A percentile compares a stretch with the other conserved stretches of the same genome.
Evolutionary conservation across 2,888 invertebrate species (phyloP).

Genomic region (Branchellion lobata): DNA sequence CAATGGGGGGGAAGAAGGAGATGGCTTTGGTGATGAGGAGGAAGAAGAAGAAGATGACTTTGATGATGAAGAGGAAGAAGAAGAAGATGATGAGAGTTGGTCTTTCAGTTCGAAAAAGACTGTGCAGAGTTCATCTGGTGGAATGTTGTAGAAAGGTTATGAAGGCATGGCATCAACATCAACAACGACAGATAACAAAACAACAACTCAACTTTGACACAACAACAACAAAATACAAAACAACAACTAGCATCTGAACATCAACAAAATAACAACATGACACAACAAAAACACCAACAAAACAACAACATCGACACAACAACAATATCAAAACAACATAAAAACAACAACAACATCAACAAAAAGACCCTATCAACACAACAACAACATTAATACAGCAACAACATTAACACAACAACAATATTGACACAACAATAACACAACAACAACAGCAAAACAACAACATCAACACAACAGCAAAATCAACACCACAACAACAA

Average conservation of each 20-base stretch:
- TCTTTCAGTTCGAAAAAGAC: not conserved
- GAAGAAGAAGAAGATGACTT: not conserved
- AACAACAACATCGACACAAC: not conserved
- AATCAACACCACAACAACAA: too few relatives aligned
- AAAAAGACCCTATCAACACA: not conserved
- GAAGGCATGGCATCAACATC: not conserved
- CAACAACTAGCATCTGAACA: too few relatives aligned
- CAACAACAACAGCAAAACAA: not conserved
- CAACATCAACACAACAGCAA: too few relatives aligned
- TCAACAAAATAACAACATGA: too few relatives aligned
- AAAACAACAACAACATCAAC: not conserved
- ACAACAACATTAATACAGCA: not conserved
- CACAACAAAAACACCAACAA: not conserved
- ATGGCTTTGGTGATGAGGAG: not conserved
- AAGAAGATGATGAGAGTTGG: not conserved
- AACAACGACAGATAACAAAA: not conserved
- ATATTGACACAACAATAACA: not conserved
- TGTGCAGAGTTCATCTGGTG: not conserved
- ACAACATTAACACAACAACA: not conserved
- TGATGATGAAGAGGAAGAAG: not conserved
- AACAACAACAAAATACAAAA: not conserved
- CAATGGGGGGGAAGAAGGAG: not conserved
- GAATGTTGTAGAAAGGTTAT: not conserved
- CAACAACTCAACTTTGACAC: not conserved
- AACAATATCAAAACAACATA: too few relatives aligned